Evolutionary conservation across 2,113 vertebrate genomes (phyloP).

Genomic region (Boulengeromyrus knoepffleri): DNA sequence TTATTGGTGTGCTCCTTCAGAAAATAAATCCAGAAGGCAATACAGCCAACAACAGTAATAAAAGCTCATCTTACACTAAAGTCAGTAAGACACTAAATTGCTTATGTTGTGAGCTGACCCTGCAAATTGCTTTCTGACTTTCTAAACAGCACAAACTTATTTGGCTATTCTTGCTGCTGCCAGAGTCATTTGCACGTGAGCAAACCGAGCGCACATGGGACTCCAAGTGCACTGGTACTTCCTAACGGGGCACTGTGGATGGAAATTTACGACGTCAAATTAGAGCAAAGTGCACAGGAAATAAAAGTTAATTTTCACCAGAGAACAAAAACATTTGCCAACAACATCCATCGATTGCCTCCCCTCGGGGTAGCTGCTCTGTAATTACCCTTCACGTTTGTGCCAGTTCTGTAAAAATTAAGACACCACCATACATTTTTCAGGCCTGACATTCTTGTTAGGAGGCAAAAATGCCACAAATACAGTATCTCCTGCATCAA

Average conservation of each 20-base stretch:
- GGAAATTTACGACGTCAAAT: neutral
- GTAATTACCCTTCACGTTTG: neutral
- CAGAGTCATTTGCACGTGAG: neutral
- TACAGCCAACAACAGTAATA: neutral
- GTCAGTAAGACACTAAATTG: neutral
- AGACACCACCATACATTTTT: neutral
- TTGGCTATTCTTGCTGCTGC: neutral
- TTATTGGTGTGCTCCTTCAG: neutral
- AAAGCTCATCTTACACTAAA: neutral
- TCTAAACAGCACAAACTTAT: neutral
- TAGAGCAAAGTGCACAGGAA: neutral
- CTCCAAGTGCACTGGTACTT: neutral
- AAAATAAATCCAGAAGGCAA: neutral
- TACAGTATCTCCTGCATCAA: neutral
- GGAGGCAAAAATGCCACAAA: neutral
- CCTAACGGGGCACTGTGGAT: neutral
- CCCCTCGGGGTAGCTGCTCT: neutral
- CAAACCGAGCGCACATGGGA: neutral
- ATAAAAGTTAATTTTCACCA: neutral
- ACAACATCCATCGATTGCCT: neutral
- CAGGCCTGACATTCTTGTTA: neutral
- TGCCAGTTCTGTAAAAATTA: neutral
- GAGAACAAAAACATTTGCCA: neutral
- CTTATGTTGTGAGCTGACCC: neutral
- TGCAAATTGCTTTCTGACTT: neutral